Evolutionary conservation across 1,140 invertebrate species (phyloP), one percentile per base, ranked within the genome.

Genomic region (Lucilia sericata): DNA sequence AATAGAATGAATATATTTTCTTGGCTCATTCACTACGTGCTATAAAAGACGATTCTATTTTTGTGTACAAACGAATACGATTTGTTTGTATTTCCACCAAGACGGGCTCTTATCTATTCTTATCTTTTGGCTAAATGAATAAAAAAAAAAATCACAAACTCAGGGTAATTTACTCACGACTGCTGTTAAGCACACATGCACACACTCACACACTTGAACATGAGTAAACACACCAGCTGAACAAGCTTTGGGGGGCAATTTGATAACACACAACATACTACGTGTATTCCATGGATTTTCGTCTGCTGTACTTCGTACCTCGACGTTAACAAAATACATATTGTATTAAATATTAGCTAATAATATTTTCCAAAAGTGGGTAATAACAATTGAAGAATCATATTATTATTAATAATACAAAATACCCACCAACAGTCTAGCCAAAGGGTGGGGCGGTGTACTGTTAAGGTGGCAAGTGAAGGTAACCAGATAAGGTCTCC

Each of bases 261-360:
- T 80, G 76, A 80, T 80, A 80, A 80, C 76, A 25, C 34, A 25
- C 34, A 36, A 78, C 75, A 47, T 80, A 55, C 51, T 55, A 80
- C 76, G 76, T 80, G 42, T 80, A 80, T 9, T 80, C 19, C 17
- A 80, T 80, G 19, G 19, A 80, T 49, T 80, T 80, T n/a, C 47
- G 76, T 80, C 76, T 80, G 76, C n/a, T 80, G 76, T 80, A 80
- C 76, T 80, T 80, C 76, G 76, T 80, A 80, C 76, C 76, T 30
- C 76, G 19, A 70, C n/a, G 65, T 70, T 70, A 70, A 70, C 65
- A 25, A 70, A 9, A 21, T 55, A 42, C 14, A n/a, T 70, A 19
- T 70, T 70, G 65, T 21, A 21, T 70, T 70, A n/a, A 19, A 21
- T 70, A 21, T 21, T 60, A 10, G 65, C 21, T 19, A 70, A 70